Evolutionary conservation across 2,888 invertebrate species (phyloP), one percentile per base, ranked within the genome.

Genomic region (Latrodectus elegans): DNA sequence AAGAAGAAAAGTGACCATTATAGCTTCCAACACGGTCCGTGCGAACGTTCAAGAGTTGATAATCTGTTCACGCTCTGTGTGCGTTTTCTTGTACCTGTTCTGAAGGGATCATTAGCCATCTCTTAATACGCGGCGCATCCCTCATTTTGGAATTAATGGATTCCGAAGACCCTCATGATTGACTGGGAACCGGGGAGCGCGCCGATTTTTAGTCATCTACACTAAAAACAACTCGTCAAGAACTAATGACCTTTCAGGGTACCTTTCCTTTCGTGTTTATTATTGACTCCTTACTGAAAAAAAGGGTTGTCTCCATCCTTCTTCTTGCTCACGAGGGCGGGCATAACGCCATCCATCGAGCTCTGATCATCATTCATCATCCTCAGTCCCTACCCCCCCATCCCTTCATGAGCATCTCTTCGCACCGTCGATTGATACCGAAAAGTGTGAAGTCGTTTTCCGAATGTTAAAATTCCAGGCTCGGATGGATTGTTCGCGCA

Each of bases 381-480:
- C 52, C 49, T 73, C 64, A 8, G 22, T 22, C 22, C 22, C n/a
- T n/a, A 55, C 14, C 55, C 60, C n/a, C 60, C 60, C 10, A 9
- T 15, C n/a, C 22, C 71, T 15, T 55, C 17, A 51, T 64, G 11
- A 51, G 15, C 55, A 60, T 55, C 49, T 65, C 55, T 53, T 53
- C 49, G 49, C 70, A 52, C 55, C 51, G 64, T 49, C 38, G 55
- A 70, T 78, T 38, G 38, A 38, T 38, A 38, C 38, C 38, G 38
- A 38, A 22, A 70, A 78, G 80, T 80, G 80, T 55, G 80, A 80
- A 80, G 80, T 72, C 71, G 17, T 22, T 76, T 80, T 80, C n/a
- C 72, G 14, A 52, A 80, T 80, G 60, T 80, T 80, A 80, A 80
- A 38, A 38, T 38, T 38, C 38, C 38, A 0, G 38, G 4, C 6